phyloP scores from a whole-genome alignment of 2,113 vertebrate genomes.

The Dicentrarchus labrax region DNA sequence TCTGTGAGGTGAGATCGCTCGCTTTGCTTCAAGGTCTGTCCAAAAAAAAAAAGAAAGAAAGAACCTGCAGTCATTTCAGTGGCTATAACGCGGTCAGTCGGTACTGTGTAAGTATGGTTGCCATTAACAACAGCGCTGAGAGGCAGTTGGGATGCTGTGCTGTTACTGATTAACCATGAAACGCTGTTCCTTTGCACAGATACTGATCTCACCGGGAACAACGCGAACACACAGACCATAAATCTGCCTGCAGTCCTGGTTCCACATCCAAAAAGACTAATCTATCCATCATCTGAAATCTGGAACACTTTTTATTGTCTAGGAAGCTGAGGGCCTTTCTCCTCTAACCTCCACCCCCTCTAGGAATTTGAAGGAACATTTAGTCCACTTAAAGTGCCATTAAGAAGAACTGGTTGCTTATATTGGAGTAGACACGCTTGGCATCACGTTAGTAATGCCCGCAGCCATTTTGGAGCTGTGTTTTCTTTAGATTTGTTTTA shows the following conservation, averaged over 20 bases:
- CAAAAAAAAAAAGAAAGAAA: not conserved
- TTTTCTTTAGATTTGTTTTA: not conserved
- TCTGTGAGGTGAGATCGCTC: conserved; percentile 4
- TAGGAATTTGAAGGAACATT: conserved; percentile 18
- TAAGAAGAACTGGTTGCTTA: conserved; percentile 2
- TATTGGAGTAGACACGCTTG: not conserved
- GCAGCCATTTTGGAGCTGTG: not conserved
- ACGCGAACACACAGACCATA: not conserved
- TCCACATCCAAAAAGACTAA: not conserved
- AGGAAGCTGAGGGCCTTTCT: not conserved
- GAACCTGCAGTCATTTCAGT: conserved; percentile 1
- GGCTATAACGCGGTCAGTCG: not conserved
- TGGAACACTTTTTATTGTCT: not conserved
- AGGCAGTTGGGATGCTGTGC: conserved; percentile 16
- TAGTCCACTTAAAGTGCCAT: conserved; percentile 20
- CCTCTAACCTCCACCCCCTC: no score
- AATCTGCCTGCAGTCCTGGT: not conserved
- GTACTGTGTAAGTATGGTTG: conserved; percentile 17
- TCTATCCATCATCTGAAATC: not conserved
- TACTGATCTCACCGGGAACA: conserved; percentile 4
- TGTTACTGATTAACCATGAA: conserved; percentile 29
- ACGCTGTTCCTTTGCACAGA: not conserved
- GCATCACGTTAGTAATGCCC: not conserved
- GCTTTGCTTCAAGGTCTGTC: conserved; percentile 5
- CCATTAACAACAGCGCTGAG: not conserved